phyloP scores from a whole-genome alignment of 2,888 invertebrate genomes.

The Macrophya annulata region DNA sequence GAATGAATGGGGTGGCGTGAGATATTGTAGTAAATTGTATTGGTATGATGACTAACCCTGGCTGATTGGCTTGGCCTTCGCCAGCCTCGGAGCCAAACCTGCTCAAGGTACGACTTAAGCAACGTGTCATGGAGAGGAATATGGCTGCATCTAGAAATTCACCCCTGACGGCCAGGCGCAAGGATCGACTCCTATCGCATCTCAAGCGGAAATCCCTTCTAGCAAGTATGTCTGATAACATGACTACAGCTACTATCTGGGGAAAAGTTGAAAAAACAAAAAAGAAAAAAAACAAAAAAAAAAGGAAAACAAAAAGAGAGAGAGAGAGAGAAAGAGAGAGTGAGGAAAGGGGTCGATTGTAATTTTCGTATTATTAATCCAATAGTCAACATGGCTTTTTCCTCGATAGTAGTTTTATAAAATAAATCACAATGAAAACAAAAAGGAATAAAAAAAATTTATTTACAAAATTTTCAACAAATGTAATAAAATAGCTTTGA shows the following conservation, averaged over 20 bases:
- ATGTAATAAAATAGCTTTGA: neutral
- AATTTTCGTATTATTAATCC: neutral
- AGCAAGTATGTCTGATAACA: conserved; percentile 79
- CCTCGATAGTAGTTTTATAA: conserved; percentile 32
- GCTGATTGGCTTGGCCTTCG: conserved; percentile 77
- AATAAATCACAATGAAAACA: neutral
- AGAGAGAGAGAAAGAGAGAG: neutral
- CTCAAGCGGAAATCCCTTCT: conserved; percentile 87
- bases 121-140: conserved; percentile 95
- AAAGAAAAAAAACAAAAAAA: neutral
- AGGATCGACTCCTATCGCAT: conserved; percentile 88
- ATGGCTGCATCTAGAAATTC: conserved; percentile 86
- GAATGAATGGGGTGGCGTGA: conserved; percentile 51
- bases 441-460: too few relatives aligned
- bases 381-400: neutral
- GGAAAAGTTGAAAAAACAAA: neutral
- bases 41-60: conserved; percentile 75
- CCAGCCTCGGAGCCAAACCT: conserved; percentile 98
- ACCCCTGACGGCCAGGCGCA: conserved; percentile 92
- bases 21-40: conserved; percentile 67
- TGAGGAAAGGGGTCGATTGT: neutral
- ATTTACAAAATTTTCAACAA: neutral
- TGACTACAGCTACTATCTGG: conserved; percentile 16
- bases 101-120: conserved; percentile 95
- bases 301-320: neutral